Conservation (phyloP, 1,140 invertebrate genomes). For the Leptinotarsa undecemlineata region DNA sequence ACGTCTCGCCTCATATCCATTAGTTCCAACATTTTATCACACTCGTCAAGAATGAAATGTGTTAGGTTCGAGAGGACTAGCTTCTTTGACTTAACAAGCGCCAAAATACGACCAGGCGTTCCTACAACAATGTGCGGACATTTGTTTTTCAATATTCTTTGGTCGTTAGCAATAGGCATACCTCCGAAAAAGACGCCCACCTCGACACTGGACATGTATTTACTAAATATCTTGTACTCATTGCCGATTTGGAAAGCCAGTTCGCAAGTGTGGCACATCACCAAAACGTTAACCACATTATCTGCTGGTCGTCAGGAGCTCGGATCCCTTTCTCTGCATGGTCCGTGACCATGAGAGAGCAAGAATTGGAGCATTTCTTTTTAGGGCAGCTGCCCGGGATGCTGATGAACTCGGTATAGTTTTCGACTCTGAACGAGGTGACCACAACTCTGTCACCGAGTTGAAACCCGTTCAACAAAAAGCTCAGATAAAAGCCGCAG, state of each 20-base stretch:
- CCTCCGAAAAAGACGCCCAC: conserved; percentile 97
- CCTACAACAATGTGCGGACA: conserved; percentile 98
- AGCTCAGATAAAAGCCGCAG: too few species aligned
- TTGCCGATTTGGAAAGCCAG: conserved; percentile 99
- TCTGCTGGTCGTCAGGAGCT: too few species aligned
- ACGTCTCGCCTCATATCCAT: conserved; percentile 98
- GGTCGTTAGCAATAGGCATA: conserved; percentile 94
- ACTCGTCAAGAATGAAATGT: conserved; percentile 98
- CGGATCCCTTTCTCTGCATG: too few species aligned
- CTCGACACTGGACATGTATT: conserved; percentile 94
- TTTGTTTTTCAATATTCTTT: conserved; percentile 90
- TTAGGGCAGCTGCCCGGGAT: too few species aligned
- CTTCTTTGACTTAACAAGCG: conserved; percentile 87
- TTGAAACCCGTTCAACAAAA: too few species aligned
- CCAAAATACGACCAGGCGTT: conserved; percentile 94
- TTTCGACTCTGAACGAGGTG: too few species aligned
- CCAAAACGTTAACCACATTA: conserved; percentile 94
- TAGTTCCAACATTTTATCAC: conserved; percentile 98
- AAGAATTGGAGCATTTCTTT: too few species aligned
- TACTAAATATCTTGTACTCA: conserved; percentile 97
- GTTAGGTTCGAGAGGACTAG: conserved; percentile 92
- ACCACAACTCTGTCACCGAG: too few species aligned
- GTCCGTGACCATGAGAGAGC: too few species aligned
- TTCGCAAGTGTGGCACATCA: conserved; percentile 98
- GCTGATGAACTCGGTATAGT: too few species aligned